Evolutionary conservation across 1,140 invertebrate species (phyloP).

Genomic region (Aphelenchoides fujianensis): DNA sequence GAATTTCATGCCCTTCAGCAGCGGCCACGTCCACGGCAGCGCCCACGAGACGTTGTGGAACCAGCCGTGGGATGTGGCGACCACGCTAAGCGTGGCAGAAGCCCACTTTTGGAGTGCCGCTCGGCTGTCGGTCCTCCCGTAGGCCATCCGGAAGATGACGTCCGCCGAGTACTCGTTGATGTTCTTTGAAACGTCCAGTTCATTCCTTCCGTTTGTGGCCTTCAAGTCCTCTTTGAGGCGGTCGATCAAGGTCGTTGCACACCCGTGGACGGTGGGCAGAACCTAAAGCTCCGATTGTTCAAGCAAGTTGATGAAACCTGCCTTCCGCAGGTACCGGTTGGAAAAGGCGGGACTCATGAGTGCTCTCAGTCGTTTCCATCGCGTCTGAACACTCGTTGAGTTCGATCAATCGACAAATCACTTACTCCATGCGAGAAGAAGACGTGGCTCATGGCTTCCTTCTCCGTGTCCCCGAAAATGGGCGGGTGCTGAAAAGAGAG

Average conservation of each 20-base stretch:
- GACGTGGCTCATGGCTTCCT: conserved; percentile 2
- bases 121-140: background rate
- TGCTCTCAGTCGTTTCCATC: conserved; percentile 19
- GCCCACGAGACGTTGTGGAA: background rate
- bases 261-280: background rate
- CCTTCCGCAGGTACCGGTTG: background rate
- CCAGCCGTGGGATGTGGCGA: background rate
- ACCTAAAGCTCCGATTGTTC: background rate
- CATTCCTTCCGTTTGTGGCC: background rate
- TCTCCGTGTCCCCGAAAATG: conserved; percentile 10
- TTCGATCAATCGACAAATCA: too few species aligned
- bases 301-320: background rate
- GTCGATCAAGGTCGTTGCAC: background rate
- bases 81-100: background rate
- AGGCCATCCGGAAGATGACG: background rate
- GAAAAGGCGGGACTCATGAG: conserved; percentile 9
- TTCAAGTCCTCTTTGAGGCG: background rate
- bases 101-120: background rate
- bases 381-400: too few species aligned
- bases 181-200: background rate
- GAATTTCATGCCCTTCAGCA: background rate
- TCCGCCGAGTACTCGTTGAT: background rate
- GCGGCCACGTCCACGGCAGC: background rate
- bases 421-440: conserved; percentile 12
- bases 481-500: background rate